Evolutionary conservation across 2,113 vertebrate species (phyloP), one percentile per base, ranked within the genome.

Genomic region (Lontra canadensis): DNA sequence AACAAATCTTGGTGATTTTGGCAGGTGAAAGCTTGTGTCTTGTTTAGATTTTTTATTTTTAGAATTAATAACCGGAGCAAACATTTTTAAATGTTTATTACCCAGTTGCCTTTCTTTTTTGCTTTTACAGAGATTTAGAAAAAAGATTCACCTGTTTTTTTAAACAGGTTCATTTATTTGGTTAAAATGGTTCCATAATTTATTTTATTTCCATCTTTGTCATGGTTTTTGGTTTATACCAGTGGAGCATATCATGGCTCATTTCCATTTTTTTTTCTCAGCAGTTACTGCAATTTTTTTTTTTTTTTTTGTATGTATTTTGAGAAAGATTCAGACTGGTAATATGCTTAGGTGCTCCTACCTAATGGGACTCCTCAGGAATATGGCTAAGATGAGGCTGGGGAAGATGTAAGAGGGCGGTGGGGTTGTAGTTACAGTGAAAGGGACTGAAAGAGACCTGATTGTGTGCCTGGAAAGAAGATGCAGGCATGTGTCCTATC

Each of bases 61-160:
- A 61, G 78, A 93, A 91, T 81, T 57, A 87, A 36, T 65, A 91
- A 25, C 42, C 20, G n/a, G 29, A 83, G 11, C 31, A 84, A 83
- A 67, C 7, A 61, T 78, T 88, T 94, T 94, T n/a, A 65, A 95
- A n/a, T 63, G 4, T 90, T 90, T 82, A 87, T 93, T 96, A 82
- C 14, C 20, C 6, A 44, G 34, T 87, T 69, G 7, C 23, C 13
- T 85, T 94, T 79, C 36, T 86, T 88, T 67, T 29, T 81, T 31
- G n/a, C 15, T 87, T 85, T 82, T 76, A 88, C 26, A 71, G 59
- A 26, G 59, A 26, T 61, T 26, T 61, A 61, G 59, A 11, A 61
- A 61, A 61, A 61, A 61, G 59, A 25, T 81, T 86, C 1, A 17
- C 86, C 36, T 76, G 61, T 2, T 13, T 86, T 52, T 81, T 71